These are phyloP conservation scores for Anolis carolinensis DNA, from an alignment of 2,113 vertebrate genomes.

Conservation along the genomic window DNA sequence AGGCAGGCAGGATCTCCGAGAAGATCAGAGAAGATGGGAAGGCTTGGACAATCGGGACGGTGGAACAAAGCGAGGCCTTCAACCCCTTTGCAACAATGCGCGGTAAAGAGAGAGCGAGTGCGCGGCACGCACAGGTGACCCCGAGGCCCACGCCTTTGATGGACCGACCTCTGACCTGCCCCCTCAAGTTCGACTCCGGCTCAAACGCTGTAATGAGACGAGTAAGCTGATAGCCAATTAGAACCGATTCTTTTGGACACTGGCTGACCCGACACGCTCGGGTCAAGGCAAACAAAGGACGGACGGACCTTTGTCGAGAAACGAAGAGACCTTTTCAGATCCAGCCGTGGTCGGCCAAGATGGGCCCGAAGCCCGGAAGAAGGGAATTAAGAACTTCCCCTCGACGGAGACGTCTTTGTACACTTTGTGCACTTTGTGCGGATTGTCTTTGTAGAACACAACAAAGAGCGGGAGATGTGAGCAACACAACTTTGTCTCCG, in stretches of 20 bases:
- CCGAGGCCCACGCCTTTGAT: constrained; percentile 61
- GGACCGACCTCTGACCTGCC: constrained; percentile 53
- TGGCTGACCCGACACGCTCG: constrained; percentile 67
- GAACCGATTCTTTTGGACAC: constrained; percentile 73
- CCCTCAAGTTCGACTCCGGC: constrained; percentile 49
- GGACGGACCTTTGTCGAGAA: constrained; percentile 69
- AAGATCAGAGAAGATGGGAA: constrained; percentile 57
- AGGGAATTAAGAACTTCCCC: constrained; percentile 63
- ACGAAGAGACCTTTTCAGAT: constrained; percentile 65
- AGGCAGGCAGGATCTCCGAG: constrained; percentile 40
- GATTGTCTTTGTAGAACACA: constrained; percentile 32
- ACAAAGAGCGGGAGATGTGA: constrained; percentile 23
- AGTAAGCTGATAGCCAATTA: constrained; percentile 73
- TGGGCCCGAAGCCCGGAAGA: constrained; percentile 17
- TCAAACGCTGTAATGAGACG: constrained; percentile 72
- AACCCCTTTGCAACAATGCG: constrained; percentile 58
- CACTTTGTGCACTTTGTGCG: no score
- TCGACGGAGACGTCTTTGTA: constrained; percentile 62
- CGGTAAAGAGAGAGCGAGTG: constrained; percentile 61
- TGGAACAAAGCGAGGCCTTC: constrained; percentile 52
- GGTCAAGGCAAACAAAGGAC: constrained; percentile 75
- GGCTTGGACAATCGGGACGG: constrained; percentile 54
- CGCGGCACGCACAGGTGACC: constrained; percentile 59
- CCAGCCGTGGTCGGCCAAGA: constrained; percentile 52
- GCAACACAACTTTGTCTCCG: background rate